Percentiles rank a stretch among this genome's conserved stretches.
Evolutionary conservation across 2,113 vertebrate species (phyloP).

Genomic region (Chunga burmeisteri): DNA sequence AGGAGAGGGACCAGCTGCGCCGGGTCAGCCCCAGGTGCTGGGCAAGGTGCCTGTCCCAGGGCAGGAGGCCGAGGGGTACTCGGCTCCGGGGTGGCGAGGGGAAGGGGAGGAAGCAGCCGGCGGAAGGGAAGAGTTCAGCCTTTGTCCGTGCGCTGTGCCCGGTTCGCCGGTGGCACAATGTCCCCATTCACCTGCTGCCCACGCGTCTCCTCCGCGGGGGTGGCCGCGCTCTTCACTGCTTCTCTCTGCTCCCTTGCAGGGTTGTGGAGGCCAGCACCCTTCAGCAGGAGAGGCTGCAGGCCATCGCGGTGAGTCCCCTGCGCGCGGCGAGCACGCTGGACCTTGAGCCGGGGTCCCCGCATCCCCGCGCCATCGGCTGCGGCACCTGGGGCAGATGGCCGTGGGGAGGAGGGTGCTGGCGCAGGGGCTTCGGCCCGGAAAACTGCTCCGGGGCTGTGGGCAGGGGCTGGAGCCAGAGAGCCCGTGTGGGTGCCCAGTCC

Average conservation of each 20-base stretch:
- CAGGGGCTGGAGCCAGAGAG: background rate
- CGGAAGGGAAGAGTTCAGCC: background rate
- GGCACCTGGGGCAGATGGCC: rapidly evolving
- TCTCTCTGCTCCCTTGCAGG: constrained; percentile 53
- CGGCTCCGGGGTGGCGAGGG: rapidly evolving
- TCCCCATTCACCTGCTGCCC: background rate
- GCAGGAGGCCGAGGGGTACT: too few relatives aligned
- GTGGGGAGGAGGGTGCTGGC: rapidly evolving
- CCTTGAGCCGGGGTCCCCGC: too few relatives aligned
- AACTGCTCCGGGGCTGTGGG: background rate
- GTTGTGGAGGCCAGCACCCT: constrained; percentile 53
- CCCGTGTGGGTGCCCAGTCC: background rate
- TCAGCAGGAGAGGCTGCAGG: constrained; percentile 79
- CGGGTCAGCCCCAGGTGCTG: background rate
- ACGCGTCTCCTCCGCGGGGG: too few relatives aligned
- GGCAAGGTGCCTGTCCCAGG: rapidly evolving
- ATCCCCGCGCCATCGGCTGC: rapidly evolving
- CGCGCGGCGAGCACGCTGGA: rapidly evolving
- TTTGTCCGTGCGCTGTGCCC: background rate
- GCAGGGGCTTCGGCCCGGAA: background rate
- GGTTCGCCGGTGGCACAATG: background rate
- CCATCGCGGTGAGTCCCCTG: constrained; percentile 74
- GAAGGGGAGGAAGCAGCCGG: background rate
- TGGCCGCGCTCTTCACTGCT: background rate
- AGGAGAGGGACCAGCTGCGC: rapidly evolving